Evolutionary conservation across 2,888 invertebrate species (phyloP).

Genomic region (Nomada fucata): DNA sequence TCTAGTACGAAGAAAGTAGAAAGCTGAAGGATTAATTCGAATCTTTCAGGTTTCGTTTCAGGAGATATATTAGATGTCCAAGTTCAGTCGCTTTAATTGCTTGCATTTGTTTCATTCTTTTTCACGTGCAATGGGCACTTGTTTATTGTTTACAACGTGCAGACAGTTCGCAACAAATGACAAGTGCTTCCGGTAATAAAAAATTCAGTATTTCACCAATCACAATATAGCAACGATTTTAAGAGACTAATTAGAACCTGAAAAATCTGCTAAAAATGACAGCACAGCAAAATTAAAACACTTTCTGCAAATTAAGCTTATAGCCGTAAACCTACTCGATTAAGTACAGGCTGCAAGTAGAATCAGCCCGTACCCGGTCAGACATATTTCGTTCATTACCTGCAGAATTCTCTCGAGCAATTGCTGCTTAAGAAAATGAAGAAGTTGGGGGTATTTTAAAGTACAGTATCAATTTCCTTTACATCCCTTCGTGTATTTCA

Average conservation of each 20-base stretch:
- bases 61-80: not conserved
- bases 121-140: not conserved
- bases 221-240: not conserved
- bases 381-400: not conserved
- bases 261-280: not conserved
- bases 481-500: not conserved
- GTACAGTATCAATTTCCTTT: not conserved
- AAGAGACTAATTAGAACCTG: not conserved
- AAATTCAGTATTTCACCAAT: not conserved
- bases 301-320: too few species aligned
- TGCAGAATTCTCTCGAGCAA: not conserved
- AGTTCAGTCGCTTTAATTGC: slow-evolving; percentile 2
- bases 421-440: too few species aligned
- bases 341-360: not conserved
- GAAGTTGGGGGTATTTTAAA: not conserved
- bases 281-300: not conserved
- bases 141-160: not conserved
- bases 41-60: not conserved
- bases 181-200: too few species aligned
- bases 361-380: not conserved
- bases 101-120: not conserved
- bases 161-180: too few species aligned
- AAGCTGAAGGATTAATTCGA: slow-evolving; percentile 40
- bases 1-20: slow-evolving; percentile 26
- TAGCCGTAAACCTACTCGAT: too few species aligned